A percentile compares a stretch with the other conserved stretches of the same genome.
Conservation (phyloP, 2,113 vertebrate species). For the Corapipo altera region DNA sequence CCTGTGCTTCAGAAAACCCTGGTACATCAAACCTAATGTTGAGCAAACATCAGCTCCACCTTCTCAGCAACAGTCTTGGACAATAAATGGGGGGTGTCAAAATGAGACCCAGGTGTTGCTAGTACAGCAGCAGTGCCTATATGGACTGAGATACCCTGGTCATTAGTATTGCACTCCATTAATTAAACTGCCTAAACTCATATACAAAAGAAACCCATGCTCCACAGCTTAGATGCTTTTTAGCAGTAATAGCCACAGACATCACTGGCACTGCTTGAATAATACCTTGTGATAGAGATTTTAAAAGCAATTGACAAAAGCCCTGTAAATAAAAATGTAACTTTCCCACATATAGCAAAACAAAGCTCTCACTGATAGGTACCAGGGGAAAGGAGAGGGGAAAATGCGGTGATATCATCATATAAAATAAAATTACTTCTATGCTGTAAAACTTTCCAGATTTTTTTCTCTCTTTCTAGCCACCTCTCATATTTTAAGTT, state of each 20-base stretch:
- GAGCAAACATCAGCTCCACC: neutral
- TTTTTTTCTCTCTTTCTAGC: neutral
- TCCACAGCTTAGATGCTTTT: neutral
- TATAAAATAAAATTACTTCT: conserved; percentile 23
- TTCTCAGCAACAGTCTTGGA: neutral
- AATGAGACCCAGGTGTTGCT: neutral
- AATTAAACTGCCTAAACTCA: neutral
- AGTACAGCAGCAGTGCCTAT: neutral
- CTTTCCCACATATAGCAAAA: neutral
- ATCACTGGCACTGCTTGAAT: neutral
- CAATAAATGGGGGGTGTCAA: neutral
- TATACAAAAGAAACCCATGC: neutral
- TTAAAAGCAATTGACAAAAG: conserved; percentile 3
- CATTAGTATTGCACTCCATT: neutral
- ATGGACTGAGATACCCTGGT: neutral
- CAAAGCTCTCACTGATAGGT: neutral
- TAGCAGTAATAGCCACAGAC: neutral
- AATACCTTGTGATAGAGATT: neutral
- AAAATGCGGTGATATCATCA: neutral
- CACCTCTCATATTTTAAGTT: neutral
- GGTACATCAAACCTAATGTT: neutral
- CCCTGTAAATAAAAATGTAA: neutral
- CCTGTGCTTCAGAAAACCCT: neutral
- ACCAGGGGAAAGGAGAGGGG: neutral
- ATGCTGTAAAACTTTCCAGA: neutral